A percentile compares a stretch with the other conserved stretches of the same genome.
These are phyloP conservation scores for Gallinago stenura DNA, from an alignment of 2,797 vertebrate species.

Conservation along the genomic window DNA sequence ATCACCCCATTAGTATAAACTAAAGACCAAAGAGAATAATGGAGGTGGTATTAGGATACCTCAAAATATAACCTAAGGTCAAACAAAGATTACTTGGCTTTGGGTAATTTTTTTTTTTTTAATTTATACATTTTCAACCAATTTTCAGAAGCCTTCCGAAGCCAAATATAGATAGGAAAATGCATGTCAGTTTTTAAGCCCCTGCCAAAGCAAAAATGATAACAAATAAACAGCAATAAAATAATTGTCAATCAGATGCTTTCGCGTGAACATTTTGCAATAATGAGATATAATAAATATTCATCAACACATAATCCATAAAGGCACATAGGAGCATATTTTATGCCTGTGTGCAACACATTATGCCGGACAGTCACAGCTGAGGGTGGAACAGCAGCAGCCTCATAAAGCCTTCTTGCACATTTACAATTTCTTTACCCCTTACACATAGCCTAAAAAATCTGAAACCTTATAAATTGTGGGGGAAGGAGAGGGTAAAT, in stretches of 20 bases:
- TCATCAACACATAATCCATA: slow-evolving; percentile 49
- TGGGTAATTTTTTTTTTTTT: not conserved
- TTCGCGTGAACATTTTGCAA: slow-evolving; percentile 18
- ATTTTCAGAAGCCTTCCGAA: slow-evolving; percentile 10
- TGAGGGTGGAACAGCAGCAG: not conserved
- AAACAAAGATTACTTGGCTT: slow-evolving; percentile 30
- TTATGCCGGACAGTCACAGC: slow-evolving; percentile 13
- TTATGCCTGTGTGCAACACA: not conserved
- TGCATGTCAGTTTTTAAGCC: not conserved
- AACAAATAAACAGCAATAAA: slow-evolving; percentile 64
- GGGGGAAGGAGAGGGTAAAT: not conserved
- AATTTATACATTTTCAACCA: slow-evolving; percentile 15
- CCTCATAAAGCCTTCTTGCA: not conserved
- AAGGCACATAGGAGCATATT: not conserved
- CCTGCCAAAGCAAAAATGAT: slow-evolving; percentile 51
- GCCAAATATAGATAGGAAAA: slow-evolving; percentile 52
- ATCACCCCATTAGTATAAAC: slow-evolving; percentile 56
- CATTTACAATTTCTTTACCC: not conserved
- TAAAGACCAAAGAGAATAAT: slow-evolving; percentile 60
- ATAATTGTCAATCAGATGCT: slow-evolving; percentile 60
- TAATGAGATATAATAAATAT: slow-evolving; percentile 71
- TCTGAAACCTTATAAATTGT: not conserved
- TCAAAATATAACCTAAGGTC: slow-evolving; percentile 39
- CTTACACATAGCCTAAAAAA: not conserved
- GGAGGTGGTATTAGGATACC: slow-evolving; percentile 7